Conservation (phyloP, 2,888 invertebrate genomes). For the Ornithoptera alexandrae region DNA sequence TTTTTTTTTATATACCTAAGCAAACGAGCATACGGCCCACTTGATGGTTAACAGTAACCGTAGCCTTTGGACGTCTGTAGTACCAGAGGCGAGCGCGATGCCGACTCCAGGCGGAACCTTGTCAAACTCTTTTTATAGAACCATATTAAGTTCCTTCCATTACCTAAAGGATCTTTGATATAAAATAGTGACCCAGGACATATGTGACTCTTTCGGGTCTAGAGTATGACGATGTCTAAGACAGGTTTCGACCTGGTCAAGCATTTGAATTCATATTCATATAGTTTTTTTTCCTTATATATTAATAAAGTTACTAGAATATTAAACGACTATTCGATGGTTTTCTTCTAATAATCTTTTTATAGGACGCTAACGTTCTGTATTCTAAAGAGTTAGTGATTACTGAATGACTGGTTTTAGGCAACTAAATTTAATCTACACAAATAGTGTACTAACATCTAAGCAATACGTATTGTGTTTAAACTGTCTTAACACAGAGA, state of each 20-base stretch:
- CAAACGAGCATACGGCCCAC: neutral
- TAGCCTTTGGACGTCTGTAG: neutral
- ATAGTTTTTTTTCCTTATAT: neutral
- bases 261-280: slow-evolving; percentile 38
- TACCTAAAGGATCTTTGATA: too few relatives aligned
- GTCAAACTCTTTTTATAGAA: too few relatives aligned
- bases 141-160: too few relatives aligned
- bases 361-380: neutral
- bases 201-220: too few relatives aligned
- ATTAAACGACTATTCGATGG: neutral
- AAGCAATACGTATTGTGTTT: neutral
- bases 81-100: neutral
- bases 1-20: slow-evolving; percentile 16
- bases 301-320: slow-evolving; percentile 6
- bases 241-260: slow-evolving; percentile 42
- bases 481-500: slow-evolving; percentile 5
- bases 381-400: neutral
- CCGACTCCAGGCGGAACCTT: too few relatives aligned
- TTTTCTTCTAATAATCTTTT: neutral
- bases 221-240: too few relatives aligned
- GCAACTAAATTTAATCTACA: neutral
- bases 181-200: too few relatives aligned
- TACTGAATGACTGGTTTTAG: neutral
- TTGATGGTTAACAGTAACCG: neutral
- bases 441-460: neutral